Base-by-base conservation (phyloP, 2,888 invertebrate species). In the Syritta pipiens region DNA sequence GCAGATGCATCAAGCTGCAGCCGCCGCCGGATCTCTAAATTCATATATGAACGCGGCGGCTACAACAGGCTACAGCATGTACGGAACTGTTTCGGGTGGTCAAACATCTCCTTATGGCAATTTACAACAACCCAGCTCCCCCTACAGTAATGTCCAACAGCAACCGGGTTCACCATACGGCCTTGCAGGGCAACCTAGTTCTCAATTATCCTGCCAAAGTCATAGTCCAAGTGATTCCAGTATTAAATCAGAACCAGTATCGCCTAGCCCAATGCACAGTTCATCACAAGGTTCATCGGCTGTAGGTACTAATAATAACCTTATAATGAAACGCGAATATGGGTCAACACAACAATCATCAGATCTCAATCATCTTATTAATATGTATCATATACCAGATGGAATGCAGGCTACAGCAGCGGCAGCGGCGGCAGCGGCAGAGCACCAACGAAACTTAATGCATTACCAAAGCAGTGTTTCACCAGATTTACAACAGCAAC, bases 201-300 rank as follows among this genome's bases (percentile, higher is more conserved):
- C 93, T 9, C 91, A 91, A 86, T 90, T 91, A 85, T 91, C 91
- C 84, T 93, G 93, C 89, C 92, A 92, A 74, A 92, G 93, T 81
- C 95, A 96, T 89, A 95, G 95, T 85, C 96, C 96, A 53, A 95
- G 95, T 87, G 95, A 95, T 83, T 95, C 94, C 81, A 95, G 95
- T 87, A 95, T 96, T 86, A 96, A 96, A 88, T 96, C 96, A 57
- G 96, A 96, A 89, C 95, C 96, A 24, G 95, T 95, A 84, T 95
- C 95, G 60, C 95, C 96, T 51, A 93, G 90, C 89, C 94, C 91
- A 89, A 91, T 85, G 82, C 85, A 85, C 55, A 83, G 72, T 55
- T 81, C 84, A 17, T 74, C 84, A 12, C 87, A 86, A 81, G 84
- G 88, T 42, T 85, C 86, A 77, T 85, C 89, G 83, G 82, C 83